Evolutionary conservation across 2,113 vertebrate species (phyloP), one percentile per base, ranked within the genome.

Genomic region (Macquaria australasica): DNA sequence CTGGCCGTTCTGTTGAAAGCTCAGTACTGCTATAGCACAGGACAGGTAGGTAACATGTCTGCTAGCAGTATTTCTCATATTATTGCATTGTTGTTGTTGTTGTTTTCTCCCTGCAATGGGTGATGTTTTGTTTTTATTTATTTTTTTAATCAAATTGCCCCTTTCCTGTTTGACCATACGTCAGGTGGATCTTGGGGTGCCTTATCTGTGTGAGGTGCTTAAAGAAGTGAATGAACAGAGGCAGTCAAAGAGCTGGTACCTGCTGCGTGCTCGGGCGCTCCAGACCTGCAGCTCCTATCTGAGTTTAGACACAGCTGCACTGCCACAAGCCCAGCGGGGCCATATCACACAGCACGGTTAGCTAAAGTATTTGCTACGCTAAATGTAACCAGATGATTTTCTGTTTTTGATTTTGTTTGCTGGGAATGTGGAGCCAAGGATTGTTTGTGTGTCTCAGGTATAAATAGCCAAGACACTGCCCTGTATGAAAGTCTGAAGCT

Each of bases 401-500:
- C 53, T 45, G 14, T 62, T 73, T 31, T 67, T 48, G 6, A 34
- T 28, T 74, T 51, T 69, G 18, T 18, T 14, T 64, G 31, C 1
- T 81, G n/a, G 63, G 21, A 34, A 56, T 64, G 31, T 39, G 18
- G 8, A 10, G 14, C 64, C 25, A 5, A 66, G 4, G 41, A 11
- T n/a, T 77, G 28, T 88, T 56, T 85, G n/a, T 87, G 5, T 84
- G 0, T 1, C 12, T 3, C 66, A 99, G 98, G 97, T 55, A 93
- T 97, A 88, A 96, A 91, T 72, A 96, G 93, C 0, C 95, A 97
- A 0, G 96, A 97, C 85, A 89, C 87, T 0, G 96, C 97, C 4
- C 94, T 98, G 4, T 83, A 94, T 0, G 97, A 97, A 48, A 94
- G 96, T 1, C 94, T 98, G 83, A 98, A 97, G 93, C 95, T 99